Conservation (phyloP, 2,888 invertebrate genomes). For the Brenthis daphne region DNA sequence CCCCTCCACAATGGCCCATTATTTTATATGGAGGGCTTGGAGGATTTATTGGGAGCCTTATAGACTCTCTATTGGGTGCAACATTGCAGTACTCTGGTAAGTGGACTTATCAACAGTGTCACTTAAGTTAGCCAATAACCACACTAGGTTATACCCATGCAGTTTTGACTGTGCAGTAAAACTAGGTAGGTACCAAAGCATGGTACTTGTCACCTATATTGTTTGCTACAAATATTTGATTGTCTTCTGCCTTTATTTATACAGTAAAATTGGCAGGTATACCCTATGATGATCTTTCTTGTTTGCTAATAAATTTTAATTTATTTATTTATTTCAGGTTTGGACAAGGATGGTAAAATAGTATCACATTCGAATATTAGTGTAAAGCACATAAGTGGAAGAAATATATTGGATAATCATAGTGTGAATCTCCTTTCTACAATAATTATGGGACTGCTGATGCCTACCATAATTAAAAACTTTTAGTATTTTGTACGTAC, state of each 20-base stretch:
- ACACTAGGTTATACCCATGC: too few relatives aligned
- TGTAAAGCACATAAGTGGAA: conserved; percentile 89
- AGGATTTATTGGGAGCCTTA: conserved; percentile 90
- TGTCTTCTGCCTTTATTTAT: too few relatives aligned
- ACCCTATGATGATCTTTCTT: too few relatives aligned
- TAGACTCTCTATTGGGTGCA: conserved; percentile 93
- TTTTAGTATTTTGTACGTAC: conserved; percentile 48
- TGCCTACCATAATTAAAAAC: conserved; percentile 83
- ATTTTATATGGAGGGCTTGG: conserved; percentile 87
- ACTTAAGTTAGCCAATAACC: background rate
- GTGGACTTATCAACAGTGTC: background rate
- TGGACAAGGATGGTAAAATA: conserved; percentile 86
- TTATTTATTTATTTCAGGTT: conserved; percentile 74
- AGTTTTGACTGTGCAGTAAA: too few relatives aligned
- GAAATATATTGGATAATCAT: conserved; percentile 91
- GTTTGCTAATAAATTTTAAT: background rate
- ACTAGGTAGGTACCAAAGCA: too few relatives aligned
- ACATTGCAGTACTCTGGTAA: conserved; percentile 92
- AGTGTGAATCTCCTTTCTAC: conserved; percentile 93
- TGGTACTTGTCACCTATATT: too few relatives aligned
- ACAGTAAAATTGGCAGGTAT: background rate
- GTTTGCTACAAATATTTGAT: too few relatives aligned
- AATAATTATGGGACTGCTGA: conserved; percentile 86
- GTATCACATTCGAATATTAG: conserved; percentile 87
- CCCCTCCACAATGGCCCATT: conserved; percentile 90